Evolutionary conservation across 1,140 invertebrate genomes (phyloP), one percentile per base, ranked within the genome.

Genomic region (Neotoxoptera formosana): DNA sequence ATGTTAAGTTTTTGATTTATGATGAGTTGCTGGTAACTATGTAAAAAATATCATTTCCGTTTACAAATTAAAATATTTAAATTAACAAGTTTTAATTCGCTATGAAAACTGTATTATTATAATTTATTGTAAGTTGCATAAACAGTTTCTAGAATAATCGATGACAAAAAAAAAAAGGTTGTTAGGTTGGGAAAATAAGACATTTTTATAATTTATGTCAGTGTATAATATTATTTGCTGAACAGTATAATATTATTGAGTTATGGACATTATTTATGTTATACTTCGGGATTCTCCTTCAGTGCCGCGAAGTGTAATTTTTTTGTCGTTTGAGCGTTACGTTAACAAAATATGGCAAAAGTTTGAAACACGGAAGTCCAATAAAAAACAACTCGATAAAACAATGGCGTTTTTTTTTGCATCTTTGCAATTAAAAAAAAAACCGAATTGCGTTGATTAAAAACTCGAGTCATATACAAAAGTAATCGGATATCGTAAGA

Each of bases 1-100:
- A 48, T 23, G 3, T 87, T 87, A n/a, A 86, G 36, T 88, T 88
- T 88, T 88, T 51, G 30, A 34, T 88, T 88, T 51, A 88, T 51
- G 47, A 88, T 34, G 51, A 48, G 86, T 87, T 17, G 25, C 14
- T 7, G 14, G 1, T 17, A 87, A 84, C 1, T 25, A 30, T 14
- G 23, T 83, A 84, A 25, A 87, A 86, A 47, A 83, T 41, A 36
- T 21, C 2, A 83, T 83, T 41, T 21, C 81, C 21, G 7, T 41
- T 34, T 76, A 76, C 60, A 41, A 41, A 47, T 47, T 76, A n/a
- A 30, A 48, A 87, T 47, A 87, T 25, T 25, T 86, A 45, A 45
- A 86, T 25, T 45, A 86, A 87, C 45, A 47, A 87, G 84, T 87
- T 87, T 87, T 48, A 45, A 84, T 45, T 84, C 1, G 2, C 8